Conservation (phyloP, 2,888 invertebrate species). For the Euplexia lucipara region DNA sequence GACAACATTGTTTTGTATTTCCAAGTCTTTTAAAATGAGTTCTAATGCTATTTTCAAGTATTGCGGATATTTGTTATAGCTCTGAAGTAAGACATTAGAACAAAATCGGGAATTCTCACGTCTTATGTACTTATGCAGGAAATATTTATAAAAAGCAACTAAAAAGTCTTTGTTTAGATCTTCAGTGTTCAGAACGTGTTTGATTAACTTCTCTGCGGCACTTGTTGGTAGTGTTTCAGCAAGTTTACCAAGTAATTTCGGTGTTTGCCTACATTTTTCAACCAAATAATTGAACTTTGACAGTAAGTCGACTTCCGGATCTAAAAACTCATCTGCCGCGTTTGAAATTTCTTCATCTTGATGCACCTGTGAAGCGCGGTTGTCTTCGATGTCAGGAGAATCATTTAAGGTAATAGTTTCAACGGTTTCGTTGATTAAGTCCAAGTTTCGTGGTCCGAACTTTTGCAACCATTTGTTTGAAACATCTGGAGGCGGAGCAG, state of each 20-base stretch:
- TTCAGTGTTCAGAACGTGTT: slow-evolving; percentile 66
- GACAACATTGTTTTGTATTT: slow-evolving; percentile 71
- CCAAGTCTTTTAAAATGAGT: slow-evolving; percentile 69
- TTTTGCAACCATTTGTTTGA: slow-evolving; percentile 73
- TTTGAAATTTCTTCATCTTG: slow-evolving; percentile 34
- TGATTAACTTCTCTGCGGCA: slow-evolving; percentile 71
- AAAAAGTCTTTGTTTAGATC: slow-evolving; percentile 64
- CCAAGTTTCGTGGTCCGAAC: slow-evolving; percentile 64
- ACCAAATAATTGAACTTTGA: slow-evolving; percentile 65
- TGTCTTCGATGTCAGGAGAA: slow-evolving; percentile 13
- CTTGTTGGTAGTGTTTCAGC: slow-evolving; percentile 68
- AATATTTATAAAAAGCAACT: slow-evolving; percentile 64
- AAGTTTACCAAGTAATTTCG: slow-evolving; percentile 63
- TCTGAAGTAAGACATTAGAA: slow-evolving; percentile 75
- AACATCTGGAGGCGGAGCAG: slow-evolving; percentile 60
- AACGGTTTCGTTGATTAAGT: slow-evolving; percentile 31
- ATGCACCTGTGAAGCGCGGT: slow-evolving; percentile 14
- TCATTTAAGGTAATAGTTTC: slow-evolving; percentile 36
- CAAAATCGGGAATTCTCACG: slow-evolving; percentile 69
- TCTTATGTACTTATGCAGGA: slow-evolving; percentile 73
- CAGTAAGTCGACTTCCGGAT: slow-evolving; percentile 68
- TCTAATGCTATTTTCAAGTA: slow-evolving; percentile 69
- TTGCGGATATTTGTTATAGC: slow-evolving; percentile 61
- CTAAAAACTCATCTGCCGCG: slow-evolving; percentile 65
- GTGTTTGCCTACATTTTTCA: slow-evolving; percentile 68